A percentile compares a stretch with the other conserved stretches of the same genome.
Conservation (phyloP, 2,113 vertebrate species). For the Egretta garzetta region DNA sequence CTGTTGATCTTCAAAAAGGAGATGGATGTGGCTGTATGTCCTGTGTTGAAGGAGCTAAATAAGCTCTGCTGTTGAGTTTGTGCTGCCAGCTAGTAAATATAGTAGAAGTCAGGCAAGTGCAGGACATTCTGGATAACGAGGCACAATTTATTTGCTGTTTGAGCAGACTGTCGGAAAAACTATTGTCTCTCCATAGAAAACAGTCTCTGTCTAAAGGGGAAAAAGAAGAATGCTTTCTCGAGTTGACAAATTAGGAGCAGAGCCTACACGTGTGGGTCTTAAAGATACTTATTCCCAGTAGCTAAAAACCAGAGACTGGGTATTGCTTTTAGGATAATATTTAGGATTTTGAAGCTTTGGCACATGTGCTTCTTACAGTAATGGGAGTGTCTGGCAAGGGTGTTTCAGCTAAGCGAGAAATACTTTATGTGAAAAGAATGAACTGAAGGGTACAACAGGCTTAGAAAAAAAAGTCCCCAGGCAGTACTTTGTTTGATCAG, state of each 20-base stretch:
- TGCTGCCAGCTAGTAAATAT: neutral
- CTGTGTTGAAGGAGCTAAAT: neutral
- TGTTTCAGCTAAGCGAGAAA: neutral
- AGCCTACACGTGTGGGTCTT: neutral
- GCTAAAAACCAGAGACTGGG: neutral
- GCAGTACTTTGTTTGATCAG: neutral
- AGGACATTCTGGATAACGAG: neutral
- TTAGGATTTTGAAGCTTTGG: neutral
- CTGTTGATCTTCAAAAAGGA: neutral
- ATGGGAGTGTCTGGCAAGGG: neutral
- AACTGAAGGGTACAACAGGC: neutral
- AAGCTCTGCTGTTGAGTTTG: neutral
- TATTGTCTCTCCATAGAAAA: neutral
- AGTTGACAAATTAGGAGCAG: neutral
- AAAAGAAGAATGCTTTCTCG: neutral
- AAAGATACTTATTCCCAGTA: neutral
- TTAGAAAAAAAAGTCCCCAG: neutral
- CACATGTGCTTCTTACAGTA: neutral
- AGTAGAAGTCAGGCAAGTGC: neutral
- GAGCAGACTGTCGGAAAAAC: neutral
- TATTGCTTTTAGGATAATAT: neutral
- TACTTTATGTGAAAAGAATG: neutral
- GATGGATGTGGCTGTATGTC: neutral
- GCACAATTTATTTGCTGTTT: neutral
- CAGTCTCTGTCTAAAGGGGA: neutral